Conservation (phyloP, 2,113 vertebrate species). For the Recurvirostra avosetta region DNA sequence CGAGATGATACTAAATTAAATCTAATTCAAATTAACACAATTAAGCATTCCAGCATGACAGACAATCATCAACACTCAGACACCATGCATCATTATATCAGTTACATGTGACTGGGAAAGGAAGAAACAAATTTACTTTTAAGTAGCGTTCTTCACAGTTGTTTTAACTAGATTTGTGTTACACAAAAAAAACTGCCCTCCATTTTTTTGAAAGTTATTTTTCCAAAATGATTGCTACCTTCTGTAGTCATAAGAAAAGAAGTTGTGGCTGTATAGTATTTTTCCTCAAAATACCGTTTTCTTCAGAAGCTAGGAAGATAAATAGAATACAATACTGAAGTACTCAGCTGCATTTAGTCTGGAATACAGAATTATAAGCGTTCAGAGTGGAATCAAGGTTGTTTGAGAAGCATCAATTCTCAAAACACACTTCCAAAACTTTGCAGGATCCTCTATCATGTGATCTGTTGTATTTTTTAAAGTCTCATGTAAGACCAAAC, state of each 20-base stretch:
- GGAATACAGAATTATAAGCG: background rate
- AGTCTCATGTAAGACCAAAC: background rate
- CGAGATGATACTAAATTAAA: background rate
- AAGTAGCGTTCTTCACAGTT: background rate
- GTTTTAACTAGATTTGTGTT: background rate
- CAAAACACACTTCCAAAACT: background rate
- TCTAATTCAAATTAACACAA: background rate
- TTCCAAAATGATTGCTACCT: background rate
- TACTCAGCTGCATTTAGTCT: background rate
- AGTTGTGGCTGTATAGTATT: background rate
- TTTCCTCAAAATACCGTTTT: background rate
- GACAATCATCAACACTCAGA: background rate
- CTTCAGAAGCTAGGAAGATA: background rate
- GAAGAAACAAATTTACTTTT: background rate
- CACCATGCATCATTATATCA: background rate
- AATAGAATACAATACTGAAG: background rate
- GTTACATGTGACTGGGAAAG: background rate
- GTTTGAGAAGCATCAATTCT: background rate
- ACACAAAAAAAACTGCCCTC: background rate
- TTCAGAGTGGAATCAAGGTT: background rate
- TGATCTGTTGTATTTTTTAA: background rate
- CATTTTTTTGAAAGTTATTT: background rate
- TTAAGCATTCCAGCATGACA: background rate
- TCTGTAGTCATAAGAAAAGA: background rate
- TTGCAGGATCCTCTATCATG: background rate